phyloP scores from a whole-genome alignment of 2,888 invertebrate species.

The Vanessa cardui region DNA sequence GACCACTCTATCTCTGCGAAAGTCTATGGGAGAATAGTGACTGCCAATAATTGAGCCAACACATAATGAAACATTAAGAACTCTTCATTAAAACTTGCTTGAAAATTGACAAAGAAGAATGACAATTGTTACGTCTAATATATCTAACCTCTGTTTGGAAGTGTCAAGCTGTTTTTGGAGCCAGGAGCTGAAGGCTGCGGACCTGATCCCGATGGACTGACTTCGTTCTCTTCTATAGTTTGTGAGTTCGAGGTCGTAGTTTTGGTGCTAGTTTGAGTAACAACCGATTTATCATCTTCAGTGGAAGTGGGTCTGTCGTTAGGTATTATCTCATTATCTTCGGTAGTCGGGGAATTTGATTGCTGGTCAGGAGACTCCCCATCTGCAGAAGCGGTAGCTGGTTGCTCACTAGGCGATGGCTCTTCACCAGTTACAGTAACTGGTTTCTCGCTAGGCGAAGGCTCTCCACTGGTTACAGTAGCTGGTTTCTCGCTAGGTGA shows the following conservation, averaged over 20 bases:
- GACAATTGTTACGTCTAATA: not conserved
- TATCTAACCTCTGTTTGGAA: not conserved
- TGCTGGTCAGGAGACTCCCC: no score
- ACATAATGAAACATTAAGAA: no score
- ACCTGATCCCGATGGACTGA: conserved; percentile 23
- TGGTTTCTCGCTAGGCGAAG: not conserved
- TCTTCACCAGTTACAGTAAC: not conserved
- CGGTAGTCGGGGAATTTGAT: not conserved
- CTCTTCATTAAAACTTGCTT: no score
- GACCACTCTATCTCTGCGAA: no score
- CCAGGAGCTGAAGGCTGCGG: conserved; percentile 28
- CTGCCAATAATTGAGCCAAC: no score
- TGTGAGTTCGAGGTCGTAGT: not conserved
- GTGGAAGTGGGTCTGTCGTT: not conserved
- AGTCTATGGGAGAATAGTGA: no score
- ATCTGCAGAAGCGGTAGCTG: not conserved
- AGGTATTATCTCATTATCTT: not conserved
- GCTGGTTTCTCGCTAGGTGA: not conserved
- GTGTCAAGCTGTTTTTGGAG: not conserved
- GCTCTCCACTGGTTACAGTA: not conserved
- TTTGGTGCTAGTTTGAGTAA: no score
- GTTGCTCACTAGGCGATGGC: not conserved
- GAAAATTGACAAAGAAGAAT: no score
- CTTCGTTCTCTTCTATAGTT: not conserved
- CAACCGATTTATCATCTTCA: not conserved